Conservation (phyloP, 2,113 vertebrate species). For the Ochotona princeps region DNA sequence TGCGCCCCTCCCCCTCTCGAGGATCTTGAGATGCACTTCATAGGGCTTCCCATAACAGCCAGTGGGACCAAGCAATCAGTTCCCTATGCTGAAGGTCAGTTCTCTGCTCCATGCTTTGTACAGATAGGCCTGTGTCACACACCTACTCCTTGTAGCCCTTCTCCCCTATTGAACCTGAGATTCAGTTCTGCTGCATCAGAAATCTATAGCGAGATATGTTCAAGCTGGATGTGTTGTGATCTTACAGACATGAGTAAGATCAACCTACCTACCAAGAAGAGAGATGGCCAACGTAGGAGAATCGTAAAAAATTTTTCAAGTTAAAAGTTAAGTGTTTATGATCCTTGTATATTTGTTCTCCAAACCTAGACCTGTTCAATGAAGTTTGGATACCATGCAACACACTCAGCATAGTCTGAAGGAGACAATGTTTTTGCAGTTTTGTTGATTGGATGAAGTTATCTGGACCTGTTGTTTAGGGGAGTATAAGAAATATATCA, state of each 20-base stretch:
- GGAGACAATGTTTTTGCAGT: neutral
- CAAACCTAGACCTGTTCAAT: neutral
- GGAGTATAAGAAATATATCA: neutral
- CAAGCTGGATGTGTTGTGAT: neutral
- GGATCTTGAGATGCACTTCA: neutral
- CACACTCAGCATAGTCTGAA: too few species aligned
- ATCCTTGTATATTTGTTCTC: neutral
- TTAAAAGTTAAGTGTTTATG: neutral
- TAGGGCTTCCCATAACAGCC: rapidly evolving
- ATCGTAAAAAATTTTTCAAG: neutral
- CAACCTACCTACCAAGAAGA: neutral
- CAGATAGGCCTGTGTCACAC: too few species aligned
- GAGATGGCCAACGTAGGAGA: too few species aligned
- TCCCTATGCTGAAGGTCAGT: neutral
- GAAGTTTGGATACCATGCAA: neutral
- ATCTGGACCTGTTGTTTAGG: neutral
- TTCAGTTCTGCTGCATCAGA: neutral
- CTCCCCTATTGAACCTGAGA: neutral
- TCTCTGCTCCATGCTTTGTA: neutral
- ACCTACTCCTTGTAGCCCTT: neutral
- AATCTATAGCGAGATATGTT: rapidly evolving
- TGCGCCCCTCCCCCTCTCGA: rapidly evolving
- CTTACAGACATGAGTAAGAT: neutral
- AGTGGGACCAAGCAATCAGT: neutral
- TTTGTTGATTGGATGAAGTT: neutral